Evolutionary conservation across 2,797 vertebrate genomes (phyloP), one percentile per base, ranked within the genome.

Genomic region (Somateria mollissima): DNA sequence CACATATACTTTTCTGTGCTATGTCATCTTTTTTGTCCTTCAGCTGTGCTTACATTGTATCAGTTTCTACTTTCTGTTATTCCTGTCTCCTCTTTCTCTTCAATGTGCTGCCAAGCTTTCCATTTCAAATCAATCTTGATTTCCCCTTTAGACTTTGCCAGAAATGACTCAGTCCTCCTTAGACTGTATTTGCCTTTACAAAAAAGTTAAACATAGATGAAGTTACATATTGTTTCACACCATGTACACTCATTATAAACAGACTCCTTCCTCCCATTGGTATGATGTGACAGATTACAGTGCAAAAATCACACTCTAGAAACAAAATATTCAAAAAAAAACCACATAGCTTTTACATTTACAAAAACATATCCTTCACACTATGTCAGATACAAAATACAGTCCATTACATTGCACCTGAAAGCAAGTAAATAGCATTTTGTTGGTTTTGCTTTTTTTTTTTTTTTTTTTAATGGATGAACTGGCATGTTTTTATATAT

Each of bases 101-200:
- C 34, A 92, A 64, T 32, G 24, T 60, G 62, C 60, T 96, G 88
- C 90, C 91, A 96, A 81, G 47, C 30, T 90, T 88, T 81, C 74
- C 11, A 78, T 90, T 92, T 84, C 77, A 89, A 91, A 95, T 87
- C 81, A 58, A 62, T 88, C 76, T 76, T 58, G 20, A 84, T 88
- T 92, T 88, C 62, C 70, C 67, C 70, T 82, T 90, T 60, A 90
- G 71, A 91, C 77, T 84, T 58, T 43, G 77, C 47, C 88, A 95
- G 90, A 94, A 92, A 94, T 84, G 6, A 95, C 83, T 91, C 77
- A 88, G 70, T 81, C 51, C 34, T 58, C 82, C 75, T 91, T 84
- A 91, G 45, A 86, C 32, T 51, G 28, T 43, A 75, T 84, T 70
- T 90, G 73, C 58, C 54, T 92, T 93, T 51, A 90, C 11, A 75